phyloP scores from a whole-genome alignment of 2,888 invertebrate species.

The Hartigia nigra region DNA sequence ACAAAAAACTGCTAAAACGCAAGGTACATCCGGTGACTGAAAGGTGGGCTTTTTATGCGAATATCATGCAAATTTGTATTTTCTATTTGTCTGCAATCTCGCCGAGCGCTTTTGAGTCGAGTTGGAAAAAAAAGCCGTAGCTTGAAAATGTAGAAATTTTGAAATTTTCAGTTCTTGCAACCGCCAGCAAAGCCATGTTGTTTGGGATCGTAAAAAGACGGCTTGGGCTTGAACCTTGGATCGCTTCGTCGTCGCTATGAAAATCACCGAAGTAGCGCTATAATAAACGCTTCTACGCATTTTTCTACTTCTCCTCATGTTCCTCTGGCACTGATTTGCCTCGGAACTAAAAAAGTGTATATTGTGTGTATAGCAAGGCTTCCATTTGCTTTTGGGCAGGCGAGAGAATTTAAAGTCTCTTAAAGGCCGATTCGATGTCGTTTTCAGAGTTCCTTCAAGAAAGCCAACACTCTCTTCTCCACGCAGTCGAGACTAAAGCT shows the following conservation, averaged over 20 bases:
- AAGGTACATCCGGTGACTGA: not conserved
- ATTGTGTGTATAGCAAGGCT: slow-evolving; percentile 15
- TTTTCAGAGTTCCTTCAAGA: slow-evolving; percentile 59
- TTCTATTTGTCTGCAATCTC: not conserved
- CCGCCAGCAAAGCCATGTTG: slow-evolving; percentile 49
- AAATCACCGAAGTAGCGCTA: not conserved
- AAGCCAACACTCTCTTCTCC: slow-evolving; percentile 48
- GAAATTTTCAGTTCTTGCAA: slow-evolving; percentile 55
- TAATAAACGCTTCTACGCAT: not conserved
- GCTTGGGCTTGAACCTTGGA: slow-evolving; percentile 47
- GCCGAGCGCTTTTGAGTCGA: not conserved
- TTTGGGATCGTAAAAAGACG: slow-evolving; percentile 48
- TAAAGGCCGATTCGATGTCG: not conserved
- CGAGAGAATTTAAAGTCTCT: slow-evolving; percentile 2
- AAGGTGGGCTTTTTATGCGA: not conserved
- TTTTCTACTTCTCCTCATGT: not conserved
- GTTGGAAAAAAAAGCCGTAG: not conserved
- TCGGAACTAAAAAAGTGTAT: not conserved
- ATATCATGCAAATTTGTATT: not conserved
- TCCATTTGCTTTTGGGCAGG: slow-evolving; percentile 23
- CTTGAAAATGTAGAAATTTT: not conserved
- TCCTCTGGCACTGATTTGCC: not conserved
- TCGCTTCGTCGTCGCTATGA: slow-evolving; percentile 36
- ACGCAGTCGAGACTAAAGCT: slow-evolving; percentile 57
- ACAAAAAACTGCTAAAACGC: not conserved